Conservation (phyloP, 2,888 invertebrate species). For the Elmis aenea region DNA sequence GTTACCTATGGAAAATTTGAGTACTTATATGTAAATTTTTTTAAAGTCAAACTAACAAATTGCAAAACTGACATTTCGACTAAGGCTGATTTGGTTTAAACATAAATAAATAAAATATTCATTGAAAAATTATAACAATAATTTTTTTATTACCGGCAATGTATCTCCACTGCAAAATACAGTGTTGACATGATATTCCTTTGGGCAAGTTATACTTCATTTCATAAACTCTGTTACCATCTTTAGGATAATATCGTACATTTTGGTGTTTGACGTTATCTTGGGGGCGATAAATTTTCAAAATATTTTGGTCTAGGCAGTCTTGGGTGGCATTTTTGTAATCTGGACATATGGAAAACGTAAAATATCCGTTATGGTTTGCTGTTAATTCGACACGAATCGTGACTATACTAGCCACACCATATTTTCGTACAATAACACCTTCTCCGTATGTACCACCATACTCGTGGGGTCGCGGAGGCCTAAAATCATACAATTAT, state of each 20-base stretch:
- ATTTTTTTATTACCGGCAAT: slow-evolving; percentile 71
- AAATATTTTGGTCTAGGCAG: slow-evolving; percentile 69
- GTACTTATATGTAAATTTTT: too few species aligned
- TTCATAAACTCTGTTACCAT: slow-evolving; percentile 75
- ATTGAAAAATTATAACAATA: too few species aligned
- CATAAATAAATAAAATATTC: too few species aligned
- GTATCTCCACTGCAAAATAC: slow-evolving; percentile 86
- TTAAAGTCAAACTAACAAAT: too few species aligned
- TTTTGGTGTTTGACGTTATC: slow-evolving; percentile 49
- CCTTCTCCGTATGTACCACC: slow-evolving; percentile 82
- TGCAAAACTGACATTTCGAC: too few species aligned
- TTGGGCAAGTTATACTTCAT: slow-evolving; percentile 53
- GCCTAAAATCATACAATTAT: slow-evolving; percentile 29
- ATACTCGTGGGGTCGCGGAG: slow-evolving; percentile 73
- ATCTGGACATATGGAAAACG: slow-evolving; percentile 77
- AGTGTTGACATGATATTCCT: slow-evolving; percentile 72
- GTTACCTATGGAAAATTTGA: too few species aligned
- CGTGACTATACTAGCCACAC: slow-evolving; percentile 60
- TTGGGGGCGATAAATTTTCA: slow-evolving; percentile 50
- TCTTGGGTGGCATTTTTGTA: slow-evolving; percentile 65
- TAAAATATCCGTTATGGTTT: slow-evolving; percentile 81
- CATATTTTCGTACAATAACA: slow-evolving; percentile 74
- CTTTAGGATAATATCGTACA: slow-evolving; percentile 66
- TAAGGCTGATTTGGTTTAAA: too few species aligned
- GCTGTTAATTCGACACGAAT: slow-evolving; percentile 83